These are phyloP conservation scores for Anomalospiza imberbis DNA, from an alignment of 2,797 vertebrate species.

Conservation along the genomic window DNA sequence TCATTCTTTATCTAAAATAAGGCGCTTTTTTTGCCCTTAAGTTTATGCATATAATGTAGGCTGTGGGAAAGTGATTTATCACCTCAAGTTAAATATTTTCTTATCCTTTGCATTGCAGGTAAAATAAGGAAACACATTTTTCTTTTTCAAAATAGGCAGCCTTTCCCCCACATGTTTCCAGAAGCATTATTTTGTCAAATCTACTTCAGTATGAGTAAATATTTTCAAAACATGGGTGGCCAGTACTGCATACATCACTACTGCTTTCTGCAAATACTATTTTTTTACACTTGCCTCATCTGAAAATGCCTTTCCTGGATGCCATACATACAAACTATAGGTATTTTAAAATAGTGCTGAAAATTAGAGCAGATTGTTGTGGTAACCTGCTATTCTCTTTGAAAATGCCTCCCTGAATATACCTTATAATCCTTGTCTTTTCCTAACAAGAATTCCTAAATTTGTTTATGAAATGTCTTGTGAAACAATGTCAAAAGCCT, in stretches of 20 bases:
- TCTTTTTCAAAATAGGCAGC: background rate
- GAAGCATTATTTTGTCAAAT: background rate
- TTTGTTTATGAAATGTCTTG: background rate
- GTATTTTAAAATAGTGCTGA: background rate
- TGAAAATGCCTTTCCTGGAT: background rate
- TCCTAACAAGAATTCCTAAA: background rate
- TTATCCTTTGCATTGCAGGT: background rate
- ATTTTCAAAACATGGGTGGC: background rate
- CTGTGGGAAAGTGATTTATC: background rate
- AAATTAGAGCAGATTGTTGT: background rate
- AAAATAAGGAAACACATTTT: background rate
- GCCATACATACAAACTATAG: background rate
- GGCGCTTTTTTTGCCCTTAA: background rate
- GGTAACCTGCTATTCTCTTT: background rate
- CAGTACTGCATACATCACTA: background rate
- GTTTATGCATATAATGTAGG: background rate
- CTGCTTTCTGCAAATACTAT: background rate
- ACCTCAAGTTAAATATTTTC: background rate
- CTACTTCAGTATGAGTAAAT: background rate
- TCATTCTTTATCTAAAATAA: background rate
- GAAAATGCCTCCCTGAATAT: background rate
- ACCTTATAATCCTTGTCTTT: background rate
- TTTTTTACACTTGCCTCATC: background rate
- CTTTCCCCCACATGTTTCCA: background rate
- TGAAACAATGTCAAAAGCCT: background rate